phyloP scores from a whole-genome alignment of 2,888 invertebrate genomes.

The Amphipyra tragopoginis region DNA sequence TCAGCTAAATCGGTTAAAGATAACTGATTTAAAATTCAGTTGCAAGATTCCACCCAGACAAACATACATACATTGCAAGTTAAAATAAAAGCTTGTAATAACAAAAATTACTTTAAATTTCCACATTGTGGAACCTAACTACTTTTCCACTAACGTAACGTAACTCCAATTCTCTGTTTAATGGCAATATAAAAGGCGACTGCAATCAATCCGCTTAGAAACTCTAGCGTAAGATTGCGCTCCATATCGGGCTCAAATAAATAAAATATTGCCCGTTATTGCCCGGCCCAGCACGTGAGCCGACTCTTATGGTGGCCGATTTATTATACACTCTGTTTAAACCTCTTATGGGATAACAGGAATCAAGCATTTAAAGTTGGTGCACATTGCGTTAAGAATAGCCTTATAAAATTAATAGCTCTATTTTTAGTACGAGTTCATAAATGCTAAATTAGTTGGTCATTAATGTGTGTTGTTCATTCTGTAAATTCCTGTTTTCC shows the following conservation, averaged over 20 bases:
- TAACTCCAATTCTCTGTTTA: conserved; percentile 7
- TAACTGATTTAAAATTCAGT: no score
- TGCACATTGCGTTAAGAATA: conserved; percentile 1
- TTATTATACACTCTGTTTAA: conserved; percentile 35
- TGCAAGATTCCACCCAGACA: no score
- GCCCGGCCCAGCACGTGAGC: conserved; percentile 27
- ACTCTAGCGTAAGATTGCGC: conserved; percentile 42
- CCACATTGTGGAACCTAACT: no score
- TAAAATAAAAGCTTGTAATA: no score
- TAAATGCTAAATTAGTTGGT: no score
- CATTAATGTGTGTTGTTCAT: no score
- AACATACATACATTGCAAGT: no score
- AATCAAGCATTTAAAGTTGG: conserved; percentile 30
- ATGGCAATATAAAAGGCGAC: conserved; percentile 32
- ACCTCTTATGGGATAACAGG: conserved; percentile 32
- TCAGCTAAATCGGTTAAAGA: no score
- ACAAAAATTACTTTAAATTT: no score
- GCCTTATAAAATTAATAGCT: background rate
- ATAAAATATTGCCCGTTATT: conserved; percentile 48
- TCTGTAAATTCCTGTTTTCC: no score
- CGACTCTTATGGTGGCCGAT: conserved; percentile 22
- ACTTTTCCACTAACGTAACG: background rate
- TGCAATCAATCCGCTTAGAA: conserved; percentile 33
- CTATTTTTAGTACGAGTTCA: background rate
- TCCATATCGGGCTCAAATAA: conserved; percentile 44